These are phyloP conservation scores for Oedothorax gibbosus DNA, from an alignment of 1,140 invertebrate genomes.

Conservation along the genomic window DNA sequence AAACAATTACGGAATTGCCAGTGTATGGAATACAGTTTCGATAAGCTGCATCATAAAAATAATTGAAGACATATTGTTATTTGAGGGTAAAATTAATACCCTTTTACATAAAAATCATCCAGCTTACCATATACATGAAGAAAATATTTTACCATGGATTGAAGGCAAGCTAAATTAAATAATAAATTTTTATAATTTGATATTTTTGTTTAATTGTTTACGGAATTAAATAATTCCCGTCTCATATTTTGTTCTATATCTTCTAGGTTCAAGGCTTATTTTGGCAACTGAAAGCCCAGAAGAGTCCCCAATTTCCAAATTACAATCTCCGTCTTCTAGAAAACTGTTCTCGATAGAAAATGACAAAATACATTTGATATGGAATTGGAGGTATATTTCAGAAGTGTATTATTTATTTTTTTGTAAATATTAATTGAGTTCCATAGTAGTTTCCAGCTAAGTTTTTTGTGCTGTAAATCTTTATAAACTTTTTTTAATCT, in stretches of 20 bases:
- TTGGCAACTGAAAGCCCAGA: constrained; percentile 47
- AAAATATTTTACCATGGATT: constrained; percentile 19
- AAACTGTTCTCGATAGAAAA: constrained; percentile 7
- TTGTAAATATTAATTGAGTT: not conserved
- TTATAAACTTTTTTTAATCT: too few species aligned
- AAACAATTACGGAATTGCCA: constrained; percentile 11
- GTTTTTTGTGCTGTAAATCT: too few species aligned
- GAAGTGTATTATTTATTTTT: constrained; percentile 2
- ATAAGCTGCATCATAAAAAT: constrained; percentile 31
- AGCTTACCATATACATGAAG: constrained; percentile 15
- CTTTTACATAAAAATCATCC: constrained; percentile 22
- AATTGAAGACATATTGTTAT: constrained; percentile 15
- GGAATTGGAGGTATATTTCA: constrained; percentile 55
- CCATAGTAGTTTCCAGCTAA: not conserved
- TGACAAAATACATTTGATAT: constrained; percentile 32
- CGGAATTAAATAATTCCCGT: not conserved
- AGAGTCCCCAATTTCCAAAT: constrained; percentile 35
- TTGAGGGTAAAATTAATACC: constrained; percentile 39
- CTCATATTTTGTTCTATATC: not conserved
- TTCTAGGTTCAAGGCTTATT: constrained; percentile 36
- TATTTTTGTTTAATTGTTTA: not conserved
- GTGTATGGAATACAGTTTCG: constrained; percentile 29
- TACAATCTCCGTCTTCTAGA: not conserved
- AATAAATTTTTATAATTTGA: not conserved
- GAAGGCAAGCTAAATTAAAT: constrained; percentile 15